Base-by-base conservation (phyloP, 2,113 vertebrate genomes). In the Hypanus sabinus region DNA sequence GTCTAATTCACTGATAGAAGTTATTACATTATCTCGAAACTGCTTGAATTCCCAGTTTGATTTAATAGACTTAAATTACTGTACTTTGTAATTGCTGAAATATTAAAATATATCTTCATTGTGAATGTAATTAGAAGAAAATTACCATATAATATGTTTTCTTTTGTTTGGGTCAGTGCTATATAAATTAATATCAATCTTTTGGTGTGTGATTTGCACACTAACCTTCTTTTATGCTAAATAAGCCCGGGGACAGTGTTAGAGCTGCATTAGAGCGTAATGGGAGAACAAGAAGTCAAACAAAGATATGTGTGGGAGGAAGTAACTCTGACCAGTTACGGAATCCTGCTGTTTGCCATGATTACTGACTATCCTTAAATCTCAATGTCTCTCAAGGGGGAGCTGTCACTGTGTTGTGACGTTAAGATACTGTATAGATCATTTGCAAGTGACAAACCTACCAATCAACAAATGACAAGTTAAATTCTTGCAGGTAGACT, bases 361-460 rank as follows among this genome's bases (percentile, higher is more conserved):
- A 95, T 95, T 94, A 88, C 73, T 94, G 94, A 94, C 94, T 94
- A 68, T 94, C 94, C 94, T 93, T 95, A 95, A 94, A 95, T 95
- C 95, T 95, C 94, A 62, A 93, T 94, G 94, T 95, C 95, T 96
- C 94, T 95, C 93, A 95, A 94, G 96, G 95, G 95, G 94, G 95
- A 96, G 94, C 95, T 96, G 95, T 94, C 94, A 94, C 93, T 94
- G 94, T 94, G 94, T 94, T 94, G 94, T 95, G 95, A 95, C 94
- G 94, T 95, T 95, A 94, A 94, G 79, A 33, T 1, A 8, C 38
- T 94, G 93, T 94, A 95, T 94, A 94, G 83, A 81, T 94, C 94
- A 96, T 96, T 96, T 96, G 95, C 95, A 95, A 95, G 95, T 96
- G 95, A 95, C 95, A 96, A 95, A 94, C 95, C 94, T 80, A 93